Evolutionary conservation across 2,113 vertebrate species (phyloP).

Genomic region (Scolopax mira): DNA sequence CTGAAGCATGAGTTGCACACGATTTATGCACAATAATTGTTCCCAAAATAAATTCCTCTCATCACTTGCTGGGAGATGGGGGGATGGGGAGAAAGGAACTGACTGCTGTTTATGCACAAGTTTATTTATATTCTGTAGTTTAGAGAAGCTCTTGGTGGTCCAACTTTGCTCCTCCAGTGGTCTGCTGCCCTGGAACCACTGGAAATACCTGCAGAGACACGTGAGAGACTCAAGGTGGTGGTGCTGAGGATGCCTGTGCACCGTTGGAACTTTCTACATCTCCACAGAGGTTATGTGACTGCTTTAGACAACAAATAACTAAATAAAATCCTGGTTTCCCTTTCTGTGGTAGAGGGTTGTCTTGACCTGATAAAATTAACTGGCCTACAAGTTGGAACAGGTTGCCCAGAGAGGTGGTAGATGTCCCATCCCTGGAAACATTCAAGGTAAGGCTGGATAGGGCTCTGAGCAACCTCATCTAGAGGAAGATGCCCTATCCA

Average conservation of each 20-base stretch:
- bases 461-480: neutral
- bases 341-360: neutral
- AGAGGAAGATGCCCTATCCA: neutral
- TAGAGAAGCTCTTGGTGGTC: neutral
- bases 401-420: neutral
- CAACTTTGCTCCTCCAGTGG: neutral
- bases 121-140: neutral
- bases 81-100: neutral
- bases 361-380: neutral
- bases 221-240: neutral
- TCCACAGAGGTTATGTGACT: rapidly evolving
- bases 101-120: neutral
- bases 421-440: neutral
- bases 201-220: neutral
- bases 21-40: neutral
- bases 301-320: neutral
- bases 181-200: neutral
- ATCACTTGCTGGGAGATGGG: neutral
- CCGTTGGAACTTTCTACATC: neutral
- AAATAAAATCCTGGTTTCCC: neutral
- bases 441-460: neutral
- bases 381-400: neutral
- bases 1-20: neutral
- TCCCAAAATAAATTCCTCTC: neutral
- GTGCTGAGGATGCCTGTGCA: neutral